Conservation (phyloP, 1,140 invertebrate genomes). For the Pseudomyrmex pallidus region DNA sequence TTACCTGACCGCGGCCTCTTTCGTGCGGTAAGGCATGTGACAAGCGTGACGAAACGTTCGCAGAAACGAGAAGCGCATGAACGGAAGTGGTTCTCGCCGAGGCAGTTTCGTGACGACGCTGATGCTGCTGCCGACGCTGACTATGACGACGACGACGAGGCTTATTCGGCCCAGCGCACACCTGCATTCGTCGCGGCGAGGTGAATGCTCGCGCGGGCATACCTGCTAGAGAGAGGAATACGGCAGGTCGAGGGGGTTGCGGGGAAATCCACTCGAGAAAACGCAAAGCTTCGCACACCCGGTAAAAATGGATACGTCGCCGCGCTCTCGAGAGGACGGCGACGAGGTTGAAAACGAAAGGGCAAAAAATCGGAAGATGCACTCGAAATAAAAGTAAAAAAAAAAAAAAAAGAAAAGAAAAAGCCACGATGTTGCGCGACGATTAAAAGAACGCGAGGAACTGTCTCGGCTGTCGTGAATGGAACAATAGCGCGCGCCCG, state of each 20-base stretch:
- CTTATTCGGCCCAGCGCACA: slow-evolving; percentile 59
- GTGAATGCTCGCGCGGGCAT: slow-evolving; percentile 62
- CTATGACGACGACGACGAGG: slow-evolving; percentile 34
- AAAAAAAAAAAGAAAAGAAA: no score
- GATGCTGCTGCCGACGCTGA: not conserved
- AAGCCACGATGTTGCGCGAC: not conserved
- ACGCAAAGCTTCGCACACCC: slow-evolving; percentile 54
- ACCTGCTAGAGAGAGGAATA: slow-evolving; percentile 51
- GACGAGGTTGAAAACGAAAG: no score
- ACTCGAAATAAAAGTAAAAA: slow-evolving; percentile 4
- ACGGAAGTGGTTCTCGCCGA: slow-evolving; percentile 43
- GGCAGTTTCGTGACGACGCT: slow-evolving; percentile 32
- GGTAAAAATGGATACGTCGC: slow-evolving; percentile 66
- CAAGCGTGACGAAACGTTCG: slow-evolving; percentile 68
- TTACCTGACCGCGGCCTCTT: slow-evolving; percentile 44
- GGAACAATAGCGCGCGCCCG: slow-evolving; percentile 26
- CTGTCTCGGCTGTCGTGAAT: not conserved
- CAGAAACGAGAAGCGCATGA: slow-evolving; percentile 30
- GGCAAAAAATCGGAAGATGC: not conserved
- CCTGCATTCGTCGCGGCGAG: slow-evolving; percentile 43
- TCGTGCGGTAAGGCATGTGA: slow-evolving; percentile 46
- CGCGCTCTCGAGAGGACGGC: not conserved
- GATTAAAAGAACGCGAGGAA: slow-evolving; percentile 20
- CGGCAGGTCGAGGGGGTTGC: slow-evolving; percentile 20
- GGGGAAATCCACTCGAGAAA: slow-evolving; percentile 66